A percentile compares a stretch with the other conserved stretches of the same genome.
These are phyloP conservation scores for Cygnus olor DNA, from an alignment of 2,797 vertebrate species.

Conservation along the genomic window DNA sequence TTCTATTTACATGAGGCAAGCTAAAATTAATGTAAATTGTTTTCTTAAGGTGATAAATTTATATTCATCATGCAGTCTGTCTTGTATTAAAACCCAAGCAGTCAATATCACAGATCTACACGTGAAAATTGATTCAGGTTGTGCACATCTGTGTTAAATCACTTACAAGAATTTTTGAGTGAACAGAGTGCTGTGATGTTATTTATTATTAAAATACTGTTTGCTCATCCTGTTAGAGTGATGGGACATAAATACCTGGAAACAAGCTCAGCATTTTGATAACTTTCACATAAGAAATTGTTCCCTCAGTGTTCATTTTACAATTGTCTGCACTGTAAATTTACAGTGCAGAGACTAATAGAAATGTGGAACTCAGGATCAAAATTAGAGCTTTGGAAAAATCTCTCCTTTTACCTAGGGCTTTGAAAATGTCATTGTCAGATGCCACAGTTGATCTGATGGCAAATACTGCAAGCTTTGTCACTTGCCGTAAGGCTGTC, in stretches of 20 bases:
- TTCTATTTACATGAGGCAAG: background rate
- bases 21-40: background rate
- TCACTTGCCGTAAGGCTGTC: background rate
- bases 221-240: background rate
- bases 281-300: background rate
- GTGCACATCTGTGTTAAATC: background rate
- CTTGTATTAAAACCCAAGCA: background rate
- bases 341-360: background rate
- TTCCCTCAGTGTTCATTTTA: background rate
- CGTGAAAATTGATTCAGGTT: background rate
- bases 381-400: background rate
- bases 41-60: background rate
- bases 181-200: background rate
- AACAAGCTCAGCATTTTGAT: conserved; percentile 14
- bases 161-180: background rate
- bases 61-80: background rate
- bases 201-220: conserved; percentile 25
- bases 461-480: background rate
- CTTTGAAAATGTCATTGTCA: background rate
- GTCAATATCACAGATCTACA: background rate
- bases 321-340: background rate
- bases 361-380: background rate
- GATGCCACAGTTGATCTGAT: background rate
- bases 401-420: background rate
- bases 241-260: background rate